These are phyloP conservation scores for Trochalopteron elliotii DNA, from an alignment of 2,113 vertebrate genomes.

Conservation along the genomic window DNA sequence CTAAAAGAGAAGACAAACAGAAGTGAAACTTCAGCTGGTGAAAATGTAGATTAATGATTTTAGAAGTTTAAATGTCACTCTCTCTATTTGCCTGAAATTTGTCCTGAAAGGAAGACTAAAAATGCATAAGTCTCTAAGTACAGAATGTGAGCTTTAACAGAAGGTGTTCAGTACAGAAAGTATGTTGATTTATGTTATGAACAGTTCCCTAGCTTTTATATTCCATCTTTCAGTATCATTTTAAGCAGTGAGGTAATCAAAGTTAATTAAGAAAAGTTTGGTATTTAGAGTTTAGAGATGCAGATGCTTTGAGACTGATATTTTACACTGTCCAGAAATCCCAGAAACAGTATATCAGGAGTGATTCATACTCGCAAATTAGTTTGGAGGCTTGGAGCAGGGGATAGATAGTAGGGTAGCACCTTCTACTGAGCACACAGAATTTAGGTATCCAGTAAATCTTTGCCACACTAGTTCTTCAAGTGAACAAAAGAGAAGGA, in stretches of 20 bases:
- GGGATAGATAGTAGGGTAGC: not conserved
- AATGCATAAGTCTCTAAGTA: conserved; percentile 1
- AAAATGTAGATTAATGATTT: conserved; percentile 71
- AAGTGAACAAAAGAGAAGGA: not conserved
- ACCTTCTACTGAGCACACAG: not conserved
- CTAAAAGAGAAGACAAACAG: conserved; percentile 19
- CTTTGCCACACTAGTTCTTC: not conserved
- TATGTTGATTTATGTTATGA: conserved; percentile 43
- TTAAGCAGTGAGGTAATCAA: conserved; percentile 24
- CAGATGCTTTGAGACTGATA: conserved; percentile 16
- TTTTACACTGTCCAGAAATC: conserved; percentile 28
- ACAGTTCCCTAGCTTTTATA: conserved; percentile 30
- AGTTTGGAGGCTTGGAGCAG: not conserved
- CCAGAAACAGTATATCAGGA: not conserved
- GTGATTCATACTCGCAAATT: not conserved
- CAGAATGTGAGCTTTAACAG: conserved; percentile 43
- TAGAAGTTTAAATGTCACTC: conserved; percentile 51
- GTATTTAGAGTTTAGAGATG: conserved; percentile 23
- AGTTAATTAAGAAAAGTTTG: conserved; percentile 60
- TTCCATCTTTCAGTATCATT: conserved; percentile 19
- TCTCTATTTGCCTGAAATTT: conserved; percentile 55
- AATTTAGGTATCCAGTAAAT: not conserved
- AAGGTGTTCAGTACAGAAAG: conserved; percentile 10
- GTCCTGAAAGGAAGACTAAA: conserved; percentile 44
- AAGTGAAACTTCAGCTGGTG: conserved; percentile 45